Evolutionary conservation across 2,888 invertebrate genomes (phyloP).

Genomic region (Acanthosepion pharaonis): DNA sequence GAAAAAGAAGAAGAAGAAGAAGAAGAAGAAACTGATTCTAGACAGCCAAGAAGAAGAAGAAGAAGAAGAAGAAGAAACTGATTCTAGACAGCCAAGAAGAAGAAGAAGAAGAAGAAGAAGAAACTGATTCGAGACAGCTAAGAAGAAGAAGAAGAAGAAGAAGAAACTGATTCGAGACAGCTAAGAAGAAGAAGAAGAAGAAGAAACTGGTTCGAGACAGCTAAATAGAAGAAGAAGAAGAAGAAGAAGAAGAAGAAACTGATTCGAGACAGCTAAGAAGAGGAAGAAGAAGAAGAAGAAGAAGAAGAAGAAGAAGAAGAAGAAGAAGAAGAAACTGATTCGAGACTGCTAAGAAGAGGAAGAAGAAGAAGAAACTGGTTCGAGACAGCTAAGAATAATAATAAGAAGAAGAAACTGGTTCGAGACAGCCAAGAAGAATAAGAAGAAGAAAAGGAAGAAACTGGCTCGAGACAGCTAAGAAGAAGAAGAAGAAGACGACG

Average conservation of each 20-base stretch:
- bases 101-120: background rate
- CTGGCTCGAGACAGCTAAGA: background rate
- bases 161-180: background rate
- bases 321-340: background rate
- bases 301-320: constrained; percentile 36
- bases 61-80: background rate
- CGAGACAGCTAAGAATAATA: constrained; percentile 24
- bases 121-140: background rate
- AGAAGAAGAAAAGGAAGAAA: constrained; percentile 39
- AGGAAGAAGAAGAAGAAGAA: constrained; percentile 38
- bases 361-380: background rate
- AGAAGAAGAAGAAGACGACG: constrained; percentile 37
- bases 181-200: constrained; percentile 34
- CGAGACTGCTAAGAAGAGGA: constrained; percentile 25
- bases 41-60: background rate
- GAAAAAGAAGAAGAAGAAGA: background rate
- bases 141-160: background rate
- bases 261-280: background rate
- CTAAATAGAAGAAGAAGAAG: constrained; percentile 39
- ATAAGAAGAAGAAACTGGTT: background rate
- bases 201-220: background rate
- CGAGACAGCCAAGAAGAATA: background rate
- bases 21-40: background rate
- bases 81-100: no score
- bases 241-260: background rate